phyloP scores from a whole-genome alignment of 2,888 invertebrate genomes.

The Psylliodes chrysocephalus region DNA sequence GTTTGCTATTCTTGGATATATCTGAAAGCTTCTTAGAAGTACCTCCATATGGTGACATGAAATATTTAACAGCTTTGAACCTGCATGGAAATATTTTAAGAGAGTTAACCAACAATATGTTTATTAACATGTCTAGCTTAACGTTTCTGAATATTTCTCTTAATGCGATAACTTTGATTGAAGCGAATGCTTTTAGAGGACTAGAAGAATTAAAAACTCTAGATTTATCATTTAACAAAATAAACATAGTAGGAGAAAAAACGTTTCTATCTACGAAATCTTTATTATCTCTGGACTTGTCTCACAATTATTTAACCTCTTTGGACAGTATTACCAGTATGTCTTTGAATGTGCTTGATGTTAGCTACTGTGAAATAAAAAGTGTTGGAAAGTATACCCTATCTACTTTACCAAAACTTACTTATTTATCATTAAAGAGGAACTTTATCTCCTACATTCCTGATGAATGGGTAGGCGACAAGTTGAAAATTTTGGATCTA shows the following conservation, averaged over 20 bases:
- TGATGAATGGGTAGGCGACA: conserved; percentile 70
- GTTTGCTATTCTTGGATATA: conserved; percentile 69
- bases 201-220: conserved; percentile 69
- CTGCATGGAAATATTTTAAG: conserved; percentile 74
- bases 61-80: conserved; percentile 69
- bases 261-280: conserved; percentile 71
- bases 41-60: conserved; percentile 72
- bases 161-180: conserved; percentile 73
- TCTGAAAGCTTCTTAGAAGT: conserved; percentile 72
- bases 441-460: conserved; percentile 75
- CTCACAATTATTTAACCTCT: conserved; percentile 72
- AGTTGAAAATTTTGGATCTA: conserved; percentile 70
- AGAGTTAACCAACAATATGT: conserved; percentile 69
- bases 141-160: conserved; percentile 73
- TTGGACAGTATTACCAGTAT: conserved; percentile 70
- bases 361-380: conserved; percentile 75
- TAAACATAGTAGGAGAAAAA: conserved; percentile 70
- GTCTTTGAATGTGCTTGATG: conserved; percentile 69
- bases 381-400: conserved; percentile 69
- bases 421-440: conserved; percentile 72
- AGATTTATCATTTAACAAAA: conserved; percentile 77
- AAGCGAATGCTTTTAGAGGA: conserved; percentile 71
- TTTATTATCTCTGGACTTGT: conserved; percentile 71
- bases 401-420: conserved; percentile 69
- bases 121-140: conserved; percentile 71